Base-by-base conservation (phyloP, 2,797 vertebrate genomes). In the Sarcoramphus papa region DNA sequence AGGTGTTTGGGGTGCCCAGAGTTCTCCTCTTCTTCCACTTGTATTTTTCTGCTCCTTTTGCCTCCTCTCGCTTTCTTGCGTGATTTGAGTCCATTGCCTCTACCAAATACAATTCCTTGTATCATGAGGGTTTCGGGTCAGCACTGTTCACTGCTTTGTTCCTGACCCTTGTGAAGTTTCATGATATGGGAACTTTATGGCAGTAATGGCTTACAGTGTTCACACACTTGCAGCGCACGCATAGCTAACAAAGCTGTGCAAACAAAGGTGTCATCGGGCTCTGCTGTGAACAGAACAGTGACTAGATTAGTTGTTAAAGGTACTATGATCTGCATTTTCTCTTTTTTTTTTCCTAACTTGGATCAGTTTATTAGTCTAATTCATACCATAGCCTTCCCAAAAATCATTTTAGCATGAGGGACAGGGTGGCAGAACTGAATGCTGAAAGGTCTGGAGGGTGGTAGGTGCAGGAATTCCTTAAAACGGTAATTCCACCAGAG, bases 221-320 rank as follows among this genome's bases (percentile, higher is more conserved):
- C 30, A 12, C 28, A 23, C 1, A 0, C 6, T 62, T 59, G 67
- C 23, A 47, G 10, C 30, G 31, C 41, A 24, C 0, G 0, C 23
- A 7, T 27, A 60, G 31, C 12, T 84, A 13, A 35, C 1, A 8
- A 31, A 82, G n/a, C 78, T 65, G 11, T 64, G 51, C 13, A 57
- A 56, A 31, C 8, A 62, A 27, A 50, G 14, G 13, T 74, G 68
- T 40, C 24, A 19, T 14, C 0, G 6, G 43, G 9, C 27, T 69
- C 51, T 67, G 10, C 70, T 75, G 33, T 47, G 41, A 76, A 18
- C 15, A 56, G 31, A 85, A 10, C 20, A 40, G 31, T 30, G 62
- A 24, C 11, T 59, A 28, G 23, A 22, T 72, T 48, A 74, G 24
- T 30, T 78, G 6, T 60, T 68, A 47, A 56, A 50, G 7, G 11